Evolutionary conservation across 2,797 vertebrate species (phyloP), one percentile per base, ranked within the genome.

Genomic region (Galaxias olidus): DNA sequence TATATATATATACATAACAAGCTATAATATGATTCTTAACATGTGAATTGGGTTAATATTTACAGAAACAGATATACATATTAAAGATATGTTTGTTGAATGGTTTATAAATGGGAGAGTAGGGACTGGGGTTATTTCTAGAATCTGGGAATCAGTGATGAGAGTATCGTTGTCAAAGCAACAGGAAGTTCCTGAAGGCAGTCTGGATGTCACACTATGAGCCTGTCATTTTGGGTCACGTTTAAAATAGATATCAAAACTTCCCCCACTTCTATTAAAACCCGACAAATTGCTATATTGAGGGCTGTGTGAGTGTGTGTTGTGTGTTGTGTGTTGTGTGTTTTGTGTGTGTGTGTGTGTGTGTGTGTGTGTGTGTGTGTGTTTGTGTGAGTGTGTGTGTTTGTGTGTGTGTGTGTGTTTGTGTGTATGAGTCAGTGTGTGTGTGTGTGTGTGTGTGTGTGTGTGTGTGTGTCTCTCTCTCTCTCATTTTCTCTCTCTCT

Each of bases 221-320:
- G 70, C 60, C 81, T 85, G 65, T 85, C 73, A 82, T 82, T 79
- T 71, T 49, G 61, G 57, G 58, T 66, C 63, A 62, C 18, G 43
- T 68, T 69, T 75, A 63, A 81, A 81, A 83, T 82, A 81, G 72
- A 75, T 66, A 66, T 61, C 53, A 78, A 77, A 67, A 63, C 49
- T 66, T 61, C 49, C 71, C 71, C 71, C 71, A 63, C 49, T 77
- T 74, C 61, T 19, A 18, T 69, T 71, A 71, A 42, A 80, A 70
- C 59, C 75, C 65, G 63, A 70, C 68, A 74, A 73, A 63, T 68
- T 65, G 58, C 71, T 58, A 55, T 58, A 55, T 60, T 53, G 67
- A 70, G 66, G 58, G 69, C 55, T 57, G 61, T 58, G 46, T 40
- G n/a, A n/a, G 17, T 18, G 52, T 61, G 57, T 63, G 62, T 11